Conservation (phyloP, 2,797 vertebrate species). For the Danio tinwini region DNA sequence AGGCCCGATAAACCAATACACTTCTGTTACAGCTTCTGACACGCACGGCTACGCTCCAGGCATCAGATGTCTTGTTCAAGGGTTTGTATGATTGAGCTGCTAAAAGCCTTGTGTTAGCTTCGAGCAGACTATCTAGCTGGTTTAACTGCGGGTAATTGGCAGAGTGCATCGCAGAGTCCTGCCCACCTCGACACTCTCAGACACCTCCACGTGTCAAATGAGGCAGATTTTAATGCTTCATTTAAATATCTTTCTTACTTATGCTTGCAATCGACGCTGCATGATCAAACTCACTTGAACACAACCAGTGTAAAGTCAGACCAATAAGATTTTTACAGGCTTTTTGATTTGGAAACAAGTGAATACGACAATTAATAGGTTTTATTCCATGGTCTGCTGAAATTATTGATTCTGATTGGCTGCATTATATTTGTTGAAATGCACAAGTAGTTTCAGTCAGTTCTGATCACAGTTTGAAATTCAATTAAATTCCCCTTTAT, state of each 20-base stretch:
- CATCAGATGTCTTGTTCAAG: conserved; percentile 33
- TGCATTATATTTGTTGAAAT: too few species aligned
- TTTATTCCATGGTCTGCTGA: background rate
- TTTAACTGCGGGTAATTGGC: conserved; percentile 22
- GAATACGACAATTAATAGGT: background rate
- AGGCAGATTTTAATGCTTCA: conserved; percentile 1
- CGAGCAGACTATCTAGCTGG: conserved; percentile 9
- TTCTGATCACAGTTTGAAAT: too few species aligned
- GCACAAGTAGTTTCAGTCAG: too few species aligned
- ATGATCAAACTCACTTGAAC: background rate
- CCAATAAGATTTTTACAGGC: background rate
- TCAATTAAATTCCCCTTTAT: too few species aligned
- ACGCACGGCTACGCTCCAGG: background rate
- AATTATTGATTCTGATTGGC: too few species aligned
- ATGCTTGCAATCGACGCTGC: background rate
- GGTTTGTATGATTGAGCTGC: conserved; percentile 13
- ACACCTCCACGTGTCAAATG: conserved; percentile 17
- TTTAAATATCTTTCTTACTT: background rate
- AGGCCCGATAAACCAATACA: conserved; percentile 23
- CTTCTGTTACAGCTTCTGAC: conserved; percentile 25
- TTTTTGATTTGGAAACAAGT: background rate
- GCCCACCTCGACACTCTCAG: conserved; percentile 20
- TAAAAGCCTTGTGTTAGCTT: conserved; percentile 29
- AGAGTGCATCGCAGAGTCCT: conserved; percentile 18
- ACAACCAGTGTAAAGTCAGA: background rate